Base-by-base conservation (phyloP, 2,113 vertebrate genomes). In the Atractosteus spatula region DNA sequence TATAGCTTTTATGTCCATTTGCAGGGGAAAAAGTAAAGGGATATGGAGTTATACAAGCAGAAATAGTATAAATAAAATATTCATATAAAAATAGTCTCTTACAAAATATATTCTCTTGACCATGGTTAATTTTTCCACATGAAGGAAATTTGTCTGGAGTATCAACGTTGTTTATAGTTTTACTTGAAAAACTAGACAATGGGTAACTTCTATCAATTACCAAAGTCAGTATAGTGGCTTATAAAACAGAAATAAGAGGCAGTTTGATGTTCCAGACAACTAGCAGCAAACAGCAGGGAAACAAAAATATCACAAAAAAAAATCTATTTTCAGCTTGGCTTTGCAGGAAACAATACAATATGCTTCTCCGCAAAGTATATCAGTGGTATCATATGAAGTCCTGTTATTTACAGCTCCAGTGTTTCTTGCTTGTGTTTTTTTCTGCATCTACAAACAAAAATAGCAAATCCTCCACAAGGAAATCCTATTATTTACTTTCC, bases 21-120 rank as follows among this genome's bases (percentile, higher is more conserved):
- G 80, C 88, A 90, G 83, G 83, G 78, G 78, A 62, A 44, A 62
- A 29, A 29, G 29, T 29, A 29, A 87, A 79, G 83, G 82, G 84
- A 91, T 83, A 79, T 62, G 79, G 86, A 88, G 82, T 83, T 85
- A 89, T 78, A 91, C 82, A 90, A 91, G 87, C 81, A 89, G 84
- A 92, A 85, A 61, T 87, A 78, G 92, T 94, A 96, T 96, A 94
- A 96, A 96, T 94, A 97, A 94, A 93, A 94, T 86, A 93, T 92
- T 93, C 90, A 94, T 97, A 97, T 93, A 98, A 98, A 98, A 97
- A 97, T 97, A 97, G 94, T 95, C 92, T 98, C 86, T 96, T 92
- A 94, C 87, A 96, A 96, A 98, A 96, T 96, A 97, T 92, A 95
- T 85, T 97, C 92, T 95, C 84, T 93, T 85, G 90, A 92, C 88